phyloP scores from a whole-genome alignment of 2,888 invertebrate genomes.

The Brassicogethes aeneus region DNA sequence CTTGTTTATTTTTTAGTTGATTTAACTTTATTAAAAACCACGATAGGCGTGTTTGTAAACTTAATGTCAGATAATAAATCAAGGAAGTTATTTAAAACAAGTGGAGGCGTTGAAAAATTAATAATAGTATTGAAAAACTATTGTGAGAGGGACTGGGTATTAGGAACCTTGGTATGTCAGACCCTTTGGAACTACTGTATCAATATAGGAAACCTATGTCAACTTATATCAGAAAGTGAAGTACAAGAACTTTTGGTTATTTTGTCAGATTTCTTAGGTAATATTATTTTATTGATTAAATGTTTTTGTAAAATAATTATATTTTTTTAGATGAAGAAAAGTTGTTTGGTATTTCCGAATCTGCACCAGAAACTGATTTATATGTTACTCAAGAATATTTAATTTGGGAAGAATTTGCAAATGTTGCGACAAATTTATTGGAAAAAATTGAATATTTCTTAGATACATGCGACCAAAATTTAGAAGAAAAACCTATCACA shows the following conservation, averaged over 20 bases:
- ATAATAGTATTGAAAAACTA: slow-evolving; percentile 49
- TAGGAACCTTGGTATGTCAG: slow-evolving; percentile 66
- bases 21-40: slow-evolving; percentile 61
- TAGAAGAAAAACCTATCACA: slow-evolving; percentile 8
- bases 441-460: slow-evolving; percentile 50
- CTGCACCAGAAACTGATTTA: slow-evolving; percentile 32
- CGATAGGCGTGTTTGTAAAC: slow-evolving; percentile 77
- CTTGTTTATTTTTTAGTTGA: slow-evolving; percentile 53
- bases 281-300: no score
- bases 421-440: slow-evolving; percentile 63
- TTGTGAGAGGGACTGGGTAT: slow-evolving; percentile 57
- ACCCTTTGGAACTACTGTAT: slow-evolving; percentile 64
- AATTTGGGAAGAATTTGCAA: slow-evolving; percentile 67
- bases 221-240: slow-evolving; percentile 42
- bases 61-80: slow-evolving; percentile 54
- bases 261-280: slow-evolving; percentile 47
- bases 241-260: slow-evolving; percentile 47
- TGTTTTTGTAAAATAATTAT: neutral
- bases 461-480: slow-evolving; percentile 34
- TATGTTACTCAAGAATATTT: slow-evolving; percentile 38
- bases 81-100: slow-evolving; percentile 44
- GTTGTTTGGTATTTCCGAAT: slow-evolving; percentile 43
- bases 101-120: slow-evolving; percentile 45
- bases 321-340: slow-evolving; percentile 47
- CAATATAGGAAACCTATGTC: slow-evolving; percentile 43